A percentile compares a stretch with the other conserved stretches of the same genome.
Evolutionary conservation across 1,140 invertebrate species (phyloP).

Genomic region (Drosophila pandora): DNA sequence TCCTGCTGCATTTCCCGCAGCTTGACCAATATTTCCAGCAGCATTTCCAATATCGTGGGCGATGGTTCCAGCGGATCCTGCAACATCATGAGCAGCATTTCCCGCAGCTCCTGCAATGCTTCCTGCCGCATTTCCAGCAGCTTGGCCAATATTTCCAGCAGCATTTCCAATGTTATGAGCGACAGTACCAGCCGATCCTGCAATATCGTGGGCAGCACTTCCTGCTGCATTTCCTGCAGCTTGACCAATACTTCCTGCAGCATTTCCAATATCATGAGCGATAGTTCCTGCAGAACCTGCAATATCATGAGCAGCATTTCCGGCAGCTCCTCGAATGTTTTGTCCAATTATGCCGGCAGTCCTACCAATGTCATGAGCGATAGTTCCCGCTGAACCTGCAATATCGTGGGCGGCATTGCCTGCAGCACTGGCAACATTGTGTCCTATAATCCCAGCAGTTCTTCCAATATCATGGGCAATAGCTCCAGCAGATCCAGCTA

Average conservation of each 20-base stretch:
- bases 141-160: background rate
- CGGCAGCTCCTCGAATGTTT: background rate
- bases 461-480: background rate
- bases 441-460: background rate
- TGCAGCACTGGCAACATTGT: background rate
- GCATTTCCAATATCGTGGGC: background rate
- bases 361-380: background rate
- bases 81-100: conserved; percentile 1
- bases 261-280: background rate
- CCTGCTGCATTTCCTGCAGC: conserved; percentile 2
- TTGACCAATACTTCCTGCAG: background rate
- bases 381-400: background rate
- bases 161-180: background rate
- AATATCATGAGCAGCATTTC: background rate
- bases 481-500: background rate
- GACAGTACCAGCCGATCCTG: background rate
- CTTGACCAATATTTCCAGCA: background rate
- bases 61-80: background rate
- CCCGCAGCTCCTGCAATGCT: background rate
- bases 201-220: conserved; percentile 3
- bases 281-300: background rate
- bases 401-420: background rate
- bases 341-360: background rate
- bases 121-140: background rate
- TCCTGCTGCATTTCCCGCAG: conserved; percentile 15